These are phyloP conservation scores for Synaphobranchus kaupii DNA, from an alignment of 2,797 vertebrate species.

Conservation along the genomic window DNA sequence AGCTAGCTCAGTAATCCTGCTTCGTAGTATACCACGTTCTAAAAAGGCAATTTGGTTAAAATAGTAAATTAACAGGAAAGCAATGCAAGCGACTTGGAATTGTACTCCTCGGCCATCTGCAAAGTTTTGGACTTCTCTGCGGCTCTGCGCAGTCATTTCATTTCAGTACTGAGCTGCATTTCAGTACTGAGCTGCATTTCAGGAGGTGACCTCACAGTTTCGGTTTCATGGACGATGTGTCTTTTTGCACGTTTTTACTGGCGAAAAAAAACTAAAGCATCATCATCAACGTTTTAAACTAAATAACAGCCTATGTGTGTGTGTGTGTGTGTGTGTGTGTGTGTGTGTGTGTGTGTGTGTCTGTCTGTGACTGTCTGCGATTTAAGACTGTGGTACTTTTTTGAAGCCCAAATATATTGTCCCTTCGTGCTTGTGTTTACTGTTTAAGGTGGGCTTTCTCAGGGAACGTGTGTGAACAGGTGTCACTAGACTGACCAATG, in stretches of 20 bases:
- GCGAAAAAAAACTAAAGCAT: neutral
- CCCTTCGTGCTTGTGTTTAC: neutral
- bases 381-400: neutral
- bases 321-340: neutral
- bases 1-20: too few relatives aligned
- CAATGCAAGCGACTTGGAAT: neutral
- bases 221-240: neutral
- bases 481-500: neutral
- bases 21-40: neutral
- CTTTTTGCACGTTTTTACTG: neutral
- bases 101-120: neutral
- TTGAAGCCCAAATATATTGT: neutral
- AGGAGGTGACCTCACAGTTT: neutral
- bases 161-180: too few relatives aligned
- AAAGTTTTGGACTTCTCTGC: neutral
- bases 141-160: neutral
- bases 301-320: neutral
- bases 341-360: neutral
- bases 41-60: neutral
- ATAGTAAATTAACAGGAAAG: neutral
- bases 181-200: neutral
- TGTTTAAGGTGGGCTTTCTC: neutral
- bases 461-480: neutral
- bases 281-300: neutral
- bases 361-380: neutral